A percentile compares a stretch with the other conserved stretches of the same genome.
Conservation (phyloP, 2,113 vertebrate species). For the Epinephelus fuscoguttatus region DNA sequence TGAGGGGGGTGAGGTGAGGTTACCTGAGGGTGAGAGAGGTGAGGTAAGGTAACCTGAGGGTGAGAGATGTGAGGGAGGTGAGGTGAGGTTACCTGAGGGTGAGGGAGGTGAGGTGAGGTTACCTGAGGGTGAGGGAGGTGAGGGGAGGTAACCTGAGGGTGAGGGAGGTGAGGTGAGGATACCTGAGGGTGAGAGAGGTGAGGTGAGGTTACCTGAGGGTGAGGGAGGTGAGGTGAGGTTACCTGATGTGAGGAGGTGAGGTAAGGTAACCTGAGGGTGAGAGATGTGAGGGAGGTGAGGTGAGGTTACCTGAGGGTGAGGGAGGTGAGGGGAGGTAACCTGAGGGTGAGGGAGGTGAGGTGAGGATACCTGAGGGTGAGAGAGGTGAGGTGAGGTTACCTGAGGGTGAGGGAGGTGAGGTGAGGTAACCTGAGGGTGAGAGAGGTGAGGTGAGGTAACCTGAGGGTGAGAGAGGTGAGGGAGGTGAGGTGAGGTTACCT, state of each 20-base stretch:
- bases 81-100: background rate
- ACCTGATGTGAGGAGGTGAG: background rate
- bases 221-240: background rate
- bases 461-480: slow-evolving; percentile 15
- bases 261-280: background rate
- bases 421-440: background rate
- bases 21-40: background rate
- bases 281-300: slow-evolving; percentile 14
- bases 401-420: background rate
- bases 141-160: background rate
- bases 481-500: too few relatives aligned
- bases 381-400: background rate
- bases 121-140: too few relatives aligned
- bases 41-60: background rate
- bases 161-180: background rate
- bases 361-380: background rate
- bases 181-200: too few relatives aligned
- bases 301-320: background rate
- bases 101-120: too few relatives aligned
- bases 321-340: background rate
- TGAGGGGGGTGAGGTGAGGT: slow-evolving; percentile 8
- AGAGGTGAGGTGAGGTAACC: background rate
- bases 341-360: background rate
- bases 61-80: background rate
- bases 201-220: too few relatives aligned